phyloP scores from a whole-genome alignment of 2,797 vertebrate species.

The Sardinella longiceps region DNA sequence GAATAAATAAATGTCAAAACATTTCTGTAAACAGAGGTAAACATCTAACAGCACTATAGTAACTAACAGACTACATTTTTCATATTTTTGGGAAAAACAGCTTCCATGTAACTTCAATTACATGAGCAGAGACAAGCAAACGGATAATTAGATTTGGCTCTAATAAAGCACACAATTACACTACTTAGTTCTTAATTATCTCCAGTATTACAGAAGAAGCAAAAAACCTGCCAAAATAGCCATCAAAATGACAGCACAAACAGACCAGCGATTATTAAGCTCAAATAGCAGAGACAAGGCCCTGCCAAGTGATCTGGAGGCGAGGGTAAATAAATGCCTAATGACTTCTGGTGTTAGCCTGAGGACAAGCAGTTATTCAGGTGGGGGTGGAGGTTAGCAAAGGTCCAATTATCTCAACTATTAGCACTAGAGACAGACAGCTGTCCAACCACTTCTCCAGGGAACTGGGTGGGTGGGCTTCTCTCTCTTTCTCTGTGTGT shows the following conservation, averaged over 20 bases:
- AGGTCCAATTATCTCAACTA: not conserved
- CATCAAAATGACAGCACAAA: not conserved
- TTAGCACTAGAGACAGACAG: not conserved
- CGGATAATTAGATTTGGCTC: not conserved
- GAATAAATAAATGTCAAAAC: too few species aligned
- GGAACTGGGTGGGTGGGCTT: not conserved
- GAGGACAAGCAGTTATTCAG: not conserved
- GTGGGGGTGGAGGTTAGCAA: not conserved
- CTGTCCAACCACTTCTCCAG: not conserved
- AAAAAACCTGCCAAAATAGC: not conserved
- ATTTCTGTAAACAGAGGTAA: too few species aligned
- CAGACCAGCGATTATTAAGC: not conserved
- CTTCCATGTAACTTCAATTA: not conserved
- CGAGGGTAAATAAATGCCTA: not conserved
- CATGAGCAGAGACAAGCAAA: not conserved
- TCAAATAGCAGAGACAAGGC: not conserved
- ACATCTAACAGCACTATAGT: too few species aligned
- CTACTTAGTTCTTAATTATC: not conserved
- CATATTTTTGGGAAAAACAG: not conserved
- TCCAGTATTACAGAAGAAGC: not conserved
- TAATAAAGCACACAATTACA: not conserved
- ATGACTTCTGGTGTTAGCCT: not conserved
- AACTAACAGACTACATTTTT: not conserved
- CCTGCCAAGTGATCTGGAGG: slow-evolving; percentile 19
- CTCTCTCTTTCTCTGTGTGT: too few species aligned